Percentiles rank a stretch among this genome's conserved stretches.
phyloP scores from a whole-genome alignment of 2,888 invertebrate genomes.

The Meiosimyza platycephala region DNA sequence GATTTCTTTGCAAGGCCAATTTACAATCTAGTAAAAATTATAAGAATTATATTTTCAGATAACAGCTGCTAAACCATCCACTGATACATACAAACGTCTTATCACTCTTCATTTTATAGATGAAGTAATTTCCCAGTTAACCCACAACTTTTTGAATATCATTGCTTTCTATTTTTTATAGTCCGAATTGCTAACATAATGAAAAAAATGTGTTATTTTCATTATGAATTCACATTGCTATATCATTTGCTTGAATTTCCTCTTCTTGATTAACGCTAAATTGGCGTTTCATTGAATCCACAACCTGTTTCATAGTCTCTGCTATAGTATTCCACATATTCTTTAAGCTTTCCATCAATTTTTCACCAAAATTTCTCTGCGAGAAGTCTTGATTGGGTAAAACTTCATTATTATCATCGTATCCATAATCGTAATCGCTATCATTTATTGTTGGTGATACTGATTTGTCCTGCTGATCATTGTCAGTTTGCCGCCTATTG shows the following conservation, averaged over 20 bases:
- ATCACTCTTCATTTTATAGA: no score
- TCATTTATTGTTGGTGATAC: not conserved
- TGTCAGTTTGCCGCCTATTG: not conserved
- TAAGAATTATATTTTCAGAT: no score
- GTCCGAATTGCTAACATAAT: not conserved
- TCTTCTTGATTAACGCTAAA: not conserved
- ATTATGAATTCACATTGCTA: no score
- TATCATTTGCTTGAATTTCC: no score
- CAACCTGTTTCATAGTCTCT: constrained; percentile 47
- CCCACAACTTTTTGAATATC: not conserved
- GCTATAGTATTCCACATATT: constrained; percentile 53
- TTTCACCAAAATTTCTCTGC: constrained; percentile 43
- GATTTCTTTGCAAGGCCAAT: no score
- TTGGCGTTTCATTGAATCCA: constrained; percentile 30
- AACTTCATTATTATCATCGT: constrained; percentile 55
- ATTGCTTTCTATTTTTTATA: not conserved
- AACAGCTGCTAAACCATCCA: no score
- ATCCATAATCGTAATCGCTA: constrained; percentile 42
- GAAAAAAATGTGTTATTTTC: no score
- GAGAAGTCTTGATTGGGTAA: constrained; percentile 47
- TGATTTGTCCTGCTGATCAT: no score
- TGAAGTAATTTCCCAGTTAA: no score
- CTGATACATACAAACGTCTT: no score
- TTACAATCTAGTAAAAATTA: no score
- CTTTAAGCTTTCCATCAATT: constrained; percentile 50